Evolutionary conservation across 2,797 vertebrate genomes (phyloP), one percentile per base, ranked within the genome.

Genomic region (Astyanax mexicanus): DNA sequence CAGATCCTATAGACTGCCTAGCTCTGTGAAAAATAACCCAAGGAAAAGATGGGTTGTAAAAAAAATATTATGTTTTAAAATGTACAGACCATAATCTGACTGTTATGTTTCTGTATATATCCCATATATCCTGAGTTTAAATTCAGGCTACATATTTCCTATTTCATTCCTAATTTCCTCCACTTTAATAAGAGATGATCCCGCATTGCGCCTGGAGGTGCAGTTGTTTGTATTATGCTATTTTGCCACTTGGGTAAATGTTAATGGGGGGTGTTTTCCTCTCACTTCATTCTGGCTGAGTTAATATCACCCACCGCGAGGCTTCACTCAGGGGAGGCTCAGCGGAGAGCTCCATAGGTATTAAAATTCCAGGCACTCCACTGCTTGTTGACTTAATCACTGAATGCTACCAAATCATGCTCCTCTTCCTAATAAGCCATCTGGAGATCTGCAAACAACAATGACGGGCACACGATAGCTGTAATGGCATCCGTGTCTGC

Each of bases 241-340:
- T 90, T 92, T 90, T 88, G 90, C 86, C 84, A 86, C 86, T 90
- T 88, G 89, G 86, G 90, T 93, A 91, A 92, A 90, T 92, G 90
- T 92, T 92, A 91, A 92, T 92, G 87, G 81, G 82, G 86, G 85
- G 88, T 89, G 84, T 72, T 32, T 32, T 86, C 47, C 25, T 38
- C 40, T 57, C 79, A 83, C 91, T 87, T 89, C 72, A 83, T 89
- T 86, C 87, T 83, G 85, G 85, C 82, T 78, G 84, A 87, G 88
- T 88, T 91, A 88, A 91, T 87, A 85, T 89, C 83, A 84, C 83
- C 87, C 88, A 87, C 87, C 81, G 84, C 88, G 85, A 86, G 86
- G 85, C 75, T 60, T 37, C 57, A 81, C 79, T 81, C 45, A 88
- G 88, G 86, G 86, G 57, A 87, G 85, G 77, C 11, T 13, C 83